phyloP scores from a whole-genome alignment of 1,140 invertebrate genomes.

The Melanaphis sacchari region DNA sequence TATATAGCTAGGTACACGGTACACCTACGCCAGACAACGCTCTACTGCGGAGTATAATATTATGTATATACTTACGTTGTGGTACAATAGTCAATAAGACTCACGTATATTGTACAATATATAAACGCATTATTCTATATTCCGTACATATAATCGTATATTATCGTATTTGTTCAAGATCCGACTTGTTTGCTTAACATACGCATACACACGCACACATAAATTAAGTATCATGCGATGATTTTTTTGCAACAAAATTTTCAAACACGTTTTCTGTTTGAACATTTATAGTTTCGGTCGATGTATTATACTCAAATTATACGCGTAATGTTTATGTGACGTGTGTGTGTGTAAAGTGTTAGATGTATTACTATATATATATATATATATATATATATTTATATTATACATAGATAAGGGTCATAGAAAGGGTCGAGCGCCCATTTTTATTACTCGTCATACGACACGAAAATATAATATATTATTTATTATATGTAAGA shows the following conservation, averaged over 20 bases:
- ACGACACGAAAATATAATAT: slow-evolving; percentile 1
- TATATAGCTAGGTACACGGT: background rate
- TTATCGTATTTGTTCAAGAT: background rate
- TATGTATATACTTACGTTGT: too few species aligned
- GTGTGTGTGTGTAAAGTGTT: background rate
- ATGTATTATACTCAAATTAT: background rate
- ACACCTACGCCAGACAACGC: background rate
- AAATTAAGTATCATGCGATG: background rate
- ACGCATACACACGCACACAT: background rate
- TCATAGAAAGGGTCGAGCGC: background rate
- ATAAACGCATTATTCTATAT: background rate
- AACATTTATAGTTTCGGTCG: background rate
- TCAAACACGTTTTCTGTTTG: slow-evolving; percentile 4
- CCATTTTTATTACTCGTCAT: background rate
- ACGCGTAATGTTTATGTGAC: background rate
- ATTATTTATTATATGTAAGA: background rate
- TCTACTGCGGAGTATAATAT: too few species aligned
- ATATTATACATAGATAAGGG: background rate
- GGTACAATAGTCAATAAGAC: background rate
- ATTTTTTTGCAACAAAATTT: background rate
- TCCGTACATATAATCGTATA: background rate
- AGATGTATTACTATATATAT: background rate
- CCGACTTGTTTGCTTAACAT: background rate
- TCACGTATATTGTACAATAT: too few species aligned
- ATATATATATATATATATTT: too few species aligned